These are phyloP conservation scores for Sicus ferrugineus DNA, from an alignment of 2,888 invertebrate genomes.

Conservation along the genomic window DNA sequence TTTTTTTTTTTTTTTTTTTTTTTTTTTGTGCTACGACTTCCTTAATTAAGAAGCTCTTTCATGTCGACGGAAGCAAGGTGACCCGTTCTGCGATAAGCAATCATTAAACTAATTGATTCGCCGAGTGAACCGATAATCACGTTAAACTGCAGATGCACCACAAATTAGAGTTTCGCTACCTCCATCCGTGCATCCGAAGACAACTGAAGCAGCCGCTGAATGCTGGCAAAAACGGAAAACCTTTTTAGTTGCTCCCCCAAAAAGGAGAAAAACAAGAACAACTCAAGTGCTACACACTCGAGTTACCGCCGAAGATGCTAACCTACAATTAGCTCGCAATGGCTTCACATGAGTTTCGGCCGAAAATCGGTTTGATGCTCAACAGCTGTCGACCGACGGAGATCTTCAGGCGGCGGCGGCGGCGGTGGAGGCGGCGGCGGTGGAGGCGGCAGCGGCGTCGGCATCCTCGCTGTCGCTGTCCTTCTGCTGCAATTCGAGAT, in stretches of 20 bases:
- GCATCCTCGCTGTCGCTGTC: background rate
- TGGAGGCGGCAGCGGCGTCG: background rate
- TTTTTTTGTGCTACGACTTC: too few species aligned
- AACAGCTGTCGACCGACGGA: conserved; percentile 10
- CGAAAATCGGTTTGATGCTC: background rate
- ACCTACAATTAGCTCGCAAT: background rate
- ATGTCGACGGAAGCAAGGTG: too few species aligned
- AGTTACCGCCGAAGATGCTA: background rate
- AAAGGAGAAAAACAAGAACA: background rate
- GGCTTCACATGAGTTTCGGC: background rate
- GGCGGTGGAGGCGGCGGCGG: too few species aligned
- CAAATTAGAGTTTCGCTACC: too few species aligned
- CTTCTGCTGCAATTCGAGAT: conserved; percentile 37
- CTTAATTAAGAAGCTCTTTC: too few species aligned
- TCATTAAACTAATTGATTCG: background rate
- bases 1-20: too few species aligned
- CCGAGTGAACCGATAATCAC: background rate
- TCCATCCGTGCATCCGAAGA: background rate
- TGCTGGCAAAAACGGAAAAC: background rate
- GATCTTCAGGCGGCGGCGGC: too few species aligned
- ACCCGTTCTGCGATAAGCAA: too few species aligned
- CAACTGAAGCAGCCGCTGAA: background rate
- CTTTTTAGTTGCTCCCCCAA: background rate
- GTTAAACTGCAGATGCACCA: background rate
- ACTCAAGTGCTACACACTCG: background rate